phyloP scores from a whole-genome alignment of 1,140 invertebrate genomes.

The Bombus affinis region DNA sequence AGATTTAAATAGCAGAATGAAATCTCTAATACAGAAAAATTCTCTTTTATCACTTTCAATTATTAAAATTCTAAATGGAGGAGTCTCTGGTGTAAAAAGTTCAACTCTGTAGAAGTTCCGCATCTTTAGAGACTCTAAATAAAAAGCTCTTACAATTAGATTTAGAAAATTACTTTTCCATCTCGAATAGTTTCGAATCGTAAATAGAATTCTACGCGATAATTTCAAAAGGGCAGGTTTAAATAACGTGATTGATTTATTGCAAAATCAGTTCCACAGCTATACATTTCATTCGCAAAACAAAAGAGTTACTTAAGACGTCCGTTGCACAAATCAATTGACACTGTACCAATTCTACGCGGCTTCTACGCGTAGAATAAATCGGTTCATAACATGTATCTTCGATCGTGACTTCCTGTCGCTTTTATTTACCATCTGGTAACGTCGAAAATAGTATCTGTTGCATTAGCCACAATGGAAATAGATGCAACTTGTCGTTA shows the following conservation, averaged over 20 bases:
- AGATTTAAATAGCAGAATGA: not conserved
- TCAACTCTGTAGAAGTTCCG: not conserved
- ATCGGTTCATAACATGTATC: slow-evolving; percentile 29
- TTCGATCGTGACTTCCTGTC: slow-evolving; percentile 30
- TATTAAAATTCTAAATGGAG: not conserved
- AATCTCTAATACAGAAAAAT: not conserved
- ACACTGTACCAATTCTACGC: not conserved
- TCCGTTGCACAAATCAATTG: not conserved
- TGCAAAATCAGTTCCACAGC: not conserved
- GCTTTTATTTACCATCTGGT: slow-evolving; percentile 41
- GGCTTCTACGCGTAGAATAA: not conserved
- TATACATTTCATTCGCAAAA: no score
- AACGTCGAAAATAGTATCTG: slow-evolving; percentile 32
- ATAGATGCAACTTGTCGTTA: slow-evolving; percentile 48
- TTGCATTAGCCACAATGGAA: slow-evolving; percentile 49
- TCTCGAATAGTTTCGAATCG: not conserved
- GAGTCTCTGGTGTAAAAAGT: not conserved
- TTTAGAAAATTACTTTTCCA: no score
- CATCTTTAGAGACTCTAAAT: not conserved
- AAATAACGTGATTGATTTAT: not conserved
- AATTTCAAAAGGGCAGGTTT: not conserved
- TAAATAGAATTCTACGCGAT: not conserved
- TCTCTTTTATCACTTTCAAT: not conserved
- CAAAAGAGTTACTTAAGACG: not conserved
- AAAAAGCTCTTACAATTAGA: not conserved